A percentile compares a stretch with the other conserved stretches of the same genome.
These are phyloP conservation scores for Neolamprologus sp. DNA, from an alignment of 2,113 vertebrate species.

Conservation along the genomic window DNA sequence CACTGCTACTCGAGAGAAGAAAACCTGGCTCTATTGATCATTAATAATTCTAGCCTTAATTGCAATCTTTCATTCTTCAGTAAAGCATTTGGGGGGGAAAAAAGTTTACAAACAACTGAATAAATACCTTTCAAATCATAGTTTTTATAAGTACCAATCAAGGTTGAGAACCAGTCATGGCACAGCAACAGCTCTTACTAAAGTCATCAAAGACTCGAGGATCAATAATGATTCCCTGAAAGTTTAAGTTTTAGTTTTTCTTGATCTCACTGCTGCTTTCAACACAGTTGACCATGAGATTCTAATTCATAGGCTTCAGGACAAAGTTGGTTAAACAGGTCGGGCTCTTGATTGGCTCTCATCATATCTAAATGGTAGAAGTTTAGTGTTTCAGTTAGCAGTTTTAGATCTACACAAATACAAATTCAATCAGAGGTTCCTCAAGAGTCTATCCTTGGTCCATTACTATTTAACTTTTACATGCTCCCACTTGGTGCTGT, in stretches of 20 bases:
- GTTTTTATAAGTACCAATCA: background rate
- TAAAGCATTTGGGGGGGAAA: accelerated
- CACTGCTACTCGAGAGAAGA: background rate
- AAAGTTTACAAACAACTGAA: background rate
- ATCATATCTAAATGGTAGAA: background rate
- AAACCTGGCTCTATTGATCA: background rate
- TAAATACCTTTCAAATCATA: background rate
- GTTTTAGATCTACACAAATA: background rate
- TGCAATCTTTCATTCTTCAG: background rate
- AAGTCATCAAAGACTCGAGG: background rate
- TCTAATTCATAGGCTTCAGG: background rate
- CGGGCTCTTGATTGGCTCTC: background rate
- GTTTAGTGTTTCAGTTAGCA: background rate
- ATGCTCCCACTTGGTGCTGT: background rate
- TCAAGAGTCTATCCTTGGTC: background rate
- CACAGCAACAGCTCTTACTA: background rate
- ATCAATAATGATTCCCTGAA: background rate
- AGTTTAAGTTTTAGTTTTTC: background rate
- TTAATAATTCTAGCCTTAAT: background rate
- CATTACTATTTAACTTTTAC: background rate
- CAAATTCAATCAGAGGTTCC: background rate
- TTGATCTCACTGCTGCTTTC: background rate
- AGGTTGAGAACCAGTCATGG: background rate
- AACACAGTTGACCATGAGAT: background rate
- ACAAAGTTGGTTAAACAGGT: background rate